Conservation (phyloP, 1,140 invertebrate genomes). For the Probaryconus sp. region DNA sequence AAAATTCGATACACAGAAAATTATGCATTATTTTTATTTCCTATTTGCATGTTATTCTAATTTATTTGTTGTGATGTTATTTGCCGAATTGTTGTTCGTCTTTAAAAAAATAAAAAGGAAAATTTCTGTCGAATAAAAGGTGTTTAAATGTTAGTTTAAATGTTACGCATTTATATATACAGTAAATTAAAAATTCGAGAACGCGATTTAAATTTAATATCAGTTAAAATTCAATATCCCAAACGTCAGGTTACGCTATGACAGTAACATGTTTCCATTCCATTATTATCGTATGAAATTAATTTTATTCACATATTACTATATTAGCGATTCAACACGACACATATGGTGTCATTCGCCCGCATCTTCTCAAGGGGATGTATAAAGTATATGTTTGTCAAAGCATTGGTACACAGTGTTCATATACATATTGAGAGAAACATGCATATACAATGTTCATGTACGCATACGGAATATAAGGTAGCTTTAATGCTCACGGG, state of each 20-base stretch:
- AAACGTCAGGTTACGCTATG: constrained; percentile 15
- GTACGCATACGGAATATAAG: constrained; percentile 51
- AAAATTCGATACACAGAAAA: constrained; percentile 37
- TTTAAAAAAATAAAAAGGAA: no score
- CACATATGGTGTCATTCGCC: constrained; percentile 74
- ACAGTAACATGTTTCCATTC: constrained; percentile 2
- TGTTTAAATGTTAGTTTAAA: no score
- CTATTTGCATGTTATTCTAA: constrained; percentile 4
- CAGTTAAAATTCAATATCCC: constrained; percentile 1
- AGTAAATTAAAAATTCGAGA: no score
- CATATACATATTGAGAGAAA: constrained; percentile 66
- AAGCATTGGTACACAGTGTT: constrained; percentile 66
- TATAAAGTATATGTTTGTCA: constrained; percentile 68
- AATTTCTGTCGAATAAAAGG: no score
- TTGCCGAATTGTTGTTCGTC: no score
- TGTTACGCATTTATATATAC: no score
- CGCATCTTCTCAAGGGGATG: constrained; percentile 74
- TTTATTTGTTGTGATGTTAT: not conserved
- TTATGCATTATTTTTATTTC: constrained; percentile 28
- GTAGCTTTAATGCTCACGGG: constrained; percentile 35
- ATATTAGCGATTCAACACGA: constrained; percentile 75
- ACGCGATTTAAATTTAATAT: not conserved
- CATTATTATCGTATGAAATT: constrained; percentile 49
- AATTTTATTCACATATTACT: constrained; percentile 67
- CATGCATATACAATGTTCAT: constrained; percentile 55